Conservation (phyloP, 2,797 vertebrate species). For the Phoxinus dragarum region DNA sequence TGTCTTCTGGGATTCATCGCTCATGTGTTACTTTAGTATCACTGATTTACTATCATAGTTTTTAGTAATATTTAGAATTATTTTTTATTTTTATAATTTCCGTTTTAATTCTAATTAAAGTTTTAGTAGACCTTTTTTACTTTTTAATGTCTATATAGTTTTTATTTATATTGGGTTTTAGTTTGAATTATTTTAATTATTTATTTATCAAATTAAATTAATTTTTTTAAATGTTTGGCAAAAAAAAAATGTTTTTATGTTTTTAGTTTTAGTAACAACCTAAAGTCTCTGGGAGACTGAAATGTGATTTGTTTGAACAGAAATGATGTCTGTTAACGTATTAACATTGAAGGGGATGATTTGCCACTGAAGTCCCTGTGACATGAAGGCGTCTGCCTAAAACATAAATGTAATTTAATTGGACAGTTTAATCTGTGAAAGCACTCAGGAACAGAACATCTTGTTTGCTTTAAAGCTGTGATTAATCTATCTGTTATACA, state of each 20-base stretch:
- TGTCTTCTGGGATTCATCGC: too few relatives aligned
- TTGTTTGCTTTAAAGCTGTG: slow-evolving; percentile 45
- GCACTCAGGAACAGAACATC: slow-evolving; percentile 54
- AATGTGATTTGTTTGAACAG: not conserved
- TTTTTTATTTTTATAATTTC: too few relatives aligned
- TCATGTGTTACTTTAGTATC: too few relatives aligned
- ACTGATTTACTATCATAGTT: too few relatives aligned
- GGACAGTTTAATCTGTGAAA: slow-evolving; percentile 47
- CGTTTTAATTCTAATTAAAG: too few relatives aligned
- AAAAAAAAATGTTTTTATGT: not conserved
- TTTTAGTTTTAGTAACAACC: not conserved
- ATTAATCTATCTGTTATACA: slow-evolving; percentile 63
- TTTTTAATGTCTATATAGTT: not conserved
- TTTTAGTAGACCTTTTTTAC: too few relatives aligned
- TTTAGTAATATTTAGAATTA: too few relatives aligned
- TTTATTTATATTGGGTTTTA: not conserved
- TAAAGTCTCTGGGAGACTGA: not conserved
- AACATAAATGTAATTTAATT: slow-evolving; percentile 20
- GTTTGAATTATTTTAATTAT: not conserved
- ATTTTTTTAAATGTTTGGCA: not conserved
- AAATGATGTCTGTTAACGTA: not conserved
- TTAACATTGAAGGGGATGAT: not conserved
- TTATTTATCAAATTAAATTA: not conserved
- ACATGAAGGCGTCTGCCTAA: not conserved
- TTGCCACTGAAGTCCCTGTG: not conserved